Base-by-base conservation (phyloP, 2,797 vertebrate species). In the Delichon dasypus region DNA sequence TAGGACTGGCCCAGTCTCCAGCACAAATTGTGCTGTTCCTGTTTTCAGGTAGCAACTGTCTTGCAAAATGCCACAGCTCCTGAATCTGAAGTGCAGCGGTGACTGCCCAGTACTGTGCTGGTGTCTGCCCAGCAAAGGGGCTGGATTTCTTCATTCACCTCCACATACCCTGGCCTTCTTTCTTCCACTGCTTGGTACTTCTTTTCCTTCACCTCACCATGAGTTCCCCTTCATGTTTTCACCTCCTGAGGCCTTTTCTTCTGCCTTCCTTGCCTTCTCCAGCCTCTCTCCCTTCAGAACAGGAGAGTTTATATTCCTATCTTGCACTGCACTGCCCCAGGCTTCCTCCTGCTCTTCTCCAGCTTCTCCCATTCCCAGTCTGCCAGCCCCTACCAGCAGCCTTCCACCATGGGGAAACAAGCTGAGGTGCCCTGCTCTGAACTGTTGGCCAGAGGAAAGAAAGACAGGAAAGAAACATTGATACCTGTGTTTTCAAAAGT, bases 331-430 rank as follows among this genome's bases (percentile, higher is more conserved):
- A 62, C 29, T 62, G 34, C 29, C 29, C 38, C 66, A 42, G n/a
- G 40, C 22, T 71, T 38, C 66, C 58, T 60, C 23, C 60, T 88
- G 47, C 72, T 79, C 34, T 38, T 53, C 53, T 75, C 40, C 77
- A 81, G 36, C 36, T 64, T 53, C 60, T 71, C 36, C 45, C 11
- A 14, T 30, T 42, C 34, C 30, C 8, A 3, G 12, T 20, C 44
- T 66, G 55, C 38, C 80, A 72, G 75, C 25, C 30, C 53, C 36
- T 7, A 7, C 44, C 76, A 75, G 66, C 82, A 62, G n/a, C 51
- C 18, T 30, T 72, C 1, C 0, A 18, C 19, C 34, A 16, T 0
- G 0, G 34, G 64, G 42, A 45, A 6, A 21, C 0, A 3, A 53
- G 53, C n/a, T 40, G 47, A 80, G n/a, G 34, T 13, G 2, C 14